These are phyloP conservation scores for Solenodon paradoxus DNA, from an alignment of 2,113 vertebrate genomes.

Conservation along the genomic window DNA sequence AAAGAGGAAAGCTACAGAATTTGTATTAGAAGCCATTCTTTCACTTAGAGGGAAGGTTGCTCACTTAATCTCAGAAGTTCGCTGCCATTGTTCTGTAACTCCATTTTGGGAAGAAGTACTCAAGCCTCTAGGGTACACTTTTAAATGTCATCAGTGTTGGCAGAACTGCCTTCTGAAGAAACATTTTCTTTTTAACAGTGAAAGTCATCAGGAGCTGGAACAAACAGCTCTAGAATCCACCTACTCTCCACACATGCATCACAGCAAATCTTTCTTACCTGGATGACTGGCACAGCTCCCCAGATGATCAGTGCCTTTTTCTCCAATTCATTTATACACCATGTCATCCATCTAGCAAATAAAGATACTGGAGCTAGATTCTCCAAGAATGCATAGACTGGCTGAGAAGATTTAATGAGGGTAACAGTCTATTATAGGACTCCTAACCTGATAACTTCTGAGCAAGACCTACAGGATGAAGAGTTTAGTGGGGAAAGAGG, in stretches of 20 bases:
- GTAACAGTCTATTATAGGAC: not conserved
- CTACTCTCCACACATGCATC: not conserved
- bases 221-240: not conserved
- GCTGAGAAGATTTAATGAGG: not conserved
- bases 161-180: constrained; percentile 17
- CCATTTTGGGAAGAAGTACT: not conserved
- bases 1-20: constrained; percentile 19
- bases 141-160: not conserved
- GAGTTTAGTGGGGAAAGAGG: not conserved
- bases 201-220: not conserved
- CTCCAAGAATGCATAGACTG: not conserved
- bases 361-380: not conserved
- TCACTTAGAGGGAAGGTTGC: not conserved
- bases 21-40: constrained; percentile 1
- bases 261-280: not conserved
- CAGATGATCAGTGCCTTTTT: not conserved
- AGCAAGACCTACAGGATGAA: not conserved
- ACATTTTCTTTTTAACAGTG: not conserved
- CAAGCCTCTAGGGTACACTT: not conserved
- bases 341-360: not conserved
- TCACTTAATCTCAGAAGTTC: not conserved
- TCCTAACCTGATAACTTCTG: not conserved
- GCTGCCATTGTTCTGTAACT: not conserved
- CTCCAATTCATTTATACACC: not conserved
- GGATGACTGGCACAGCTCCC: not conserved